Conservation (phyloP, 2,888 invertebrate species). For the Sisyra terminalis region DNA sequence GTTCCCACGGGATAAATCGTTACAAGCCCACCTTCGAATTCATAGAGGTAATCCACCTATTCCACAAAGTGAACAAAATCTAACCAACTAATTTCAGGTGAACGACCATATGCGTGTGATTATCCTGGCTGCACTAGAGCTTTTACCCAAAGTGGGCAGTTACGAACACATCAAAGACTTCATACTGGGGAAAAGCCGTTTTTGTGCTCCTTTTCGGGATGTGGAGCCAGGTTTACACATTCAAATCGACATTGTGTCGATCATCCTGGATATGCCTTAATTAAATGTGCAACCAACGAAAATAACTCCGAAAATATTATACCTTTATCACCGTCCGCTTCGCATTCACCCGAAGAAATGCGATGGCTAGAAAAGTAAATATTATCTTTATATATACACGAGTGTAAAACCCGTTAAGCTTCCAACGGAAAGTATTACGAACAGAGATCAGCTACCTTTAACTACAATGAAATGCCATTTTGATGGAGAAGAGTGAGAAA, state of each 20-base stretch:
- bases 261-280: conserved; percentile 44
- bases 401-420: no score
- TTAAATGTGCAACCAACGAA: conserved; percentile 22
- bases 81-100: conserved; percentile 30
- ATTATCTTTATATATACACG: no score
- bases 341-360: conserved; percentile 26
- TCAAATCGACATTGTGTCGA: conserved; percentile 59
- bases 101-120: conserved; percentile 56
- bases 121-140: conserved; percentile 52
- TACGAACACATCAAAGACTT: conserved; percentile 59
- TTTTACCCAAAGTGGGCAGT: conserved; percentile 61
- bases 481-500: no score
- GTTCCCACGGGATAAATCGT: conserved; percentile 58
- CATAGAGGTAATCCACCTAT: conserved; percentile 33
- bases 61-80: background rate
- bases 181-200: conserved; percentile 67
- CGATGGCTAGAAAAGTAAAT: conserved; percentile 33
- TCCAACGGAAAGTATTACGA: no score
- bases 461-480: no score
- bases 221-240: conserved; percentile 54
- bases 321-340: conserved; percentile 3
- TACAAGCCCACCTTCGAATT: conserved; percentile 49
- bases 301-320: background rate
- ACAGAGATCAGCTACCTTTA: no score
- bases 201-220: conserved; percentile 42